phyloP scores from a whole-genome alignment of 2,113 vertebrate genomes.

The Coryphaenoides rupestris region DNA sequence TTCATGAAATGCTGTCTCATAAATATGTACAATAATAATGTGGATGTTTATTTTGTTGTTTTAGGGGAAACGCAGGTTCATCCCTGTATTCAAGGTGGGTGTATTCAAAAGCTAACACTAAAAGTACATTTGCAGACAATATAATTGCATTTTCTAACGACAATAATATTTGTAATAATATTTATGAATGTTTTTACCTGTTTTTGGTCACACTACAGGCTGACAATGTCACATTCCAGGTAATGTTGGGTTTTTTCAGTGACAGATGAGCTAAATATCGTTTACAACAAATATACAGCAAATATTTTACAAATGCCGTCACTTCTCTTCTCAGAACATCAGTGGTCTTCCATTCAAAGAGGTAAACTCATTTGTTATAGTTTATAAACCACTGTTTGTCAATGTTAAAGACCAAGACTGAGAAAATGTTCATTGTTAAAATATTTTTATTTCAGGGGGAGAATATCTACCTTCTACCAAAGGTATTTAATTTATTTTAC shows the following conservation, averaged over 20 bases:
- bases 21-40: neutral
- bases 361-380: constrained; percentile 29
- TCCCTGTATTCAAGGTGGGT: constrained; percentile 44
- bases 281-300: neutral
- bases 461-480: constrained; percentile 41
- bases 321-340: constrained; percentile 35
- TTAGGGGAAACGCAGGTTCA: constrained; percentile 35
- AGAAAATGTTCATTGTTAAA: neutral
- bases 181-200: neutral
- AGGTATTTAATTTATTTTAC: constrained; percentile 29
- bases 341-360: constrained; percentile 35
- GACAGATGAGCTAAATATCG: neutral
- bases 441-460: constrained; percentile 44
- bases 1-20: too few relatives aligned
- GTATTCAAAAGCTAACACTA: neutral
- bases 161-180: neutral
- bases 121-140: too few relatives aligned
- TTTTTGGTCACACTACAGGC: constrained; percentile 28
- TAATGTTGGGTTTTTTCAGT: constrained; percentile 19
- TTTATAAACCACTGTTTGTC: neutral
- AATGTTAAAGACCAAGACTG: neutral
- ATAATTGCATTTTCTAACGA: too few relatives aligned
- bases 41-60: constrained; percentile 14
- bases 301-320: neutral
- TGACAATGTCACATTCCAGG: constrained; percentile 51